These are phyloP conservation scores for Sarcophilus harrisii DNA, from an alignment of 2,797 vertebrate genomes.

Conservation along the genomic window DNA sequence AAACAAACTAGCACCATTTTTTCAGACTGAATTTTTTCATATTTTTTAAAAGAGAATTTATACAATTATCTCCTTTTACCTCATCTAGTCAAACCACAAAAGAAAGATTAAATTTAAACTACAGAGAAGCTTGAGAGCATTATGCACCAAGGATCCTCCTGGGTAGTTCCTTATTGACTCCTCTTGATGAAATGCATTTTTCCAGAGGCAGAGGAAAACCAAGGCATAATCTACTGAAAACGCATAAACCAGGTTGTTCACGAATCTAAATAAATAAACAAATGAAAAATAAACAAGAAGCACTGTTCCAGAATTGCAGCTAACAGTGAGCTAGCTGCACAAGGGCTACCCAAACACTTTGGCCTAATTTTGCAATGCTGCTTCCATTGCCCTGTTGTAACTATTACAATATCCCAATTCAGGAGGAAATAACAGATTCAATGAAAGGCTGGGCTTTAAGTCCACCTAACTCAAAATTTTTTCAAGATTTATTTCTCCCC, in stretches of 20 bases:
- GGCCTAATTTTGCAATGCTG: constrained; percentile 3
- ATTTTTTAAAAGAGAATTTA: constrained; percentile 1
- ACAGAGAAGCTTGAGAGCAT: constrained; percentile 11
- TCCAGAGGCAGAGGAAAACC: constrained; percentile 13
- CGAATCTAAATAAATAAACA: not conserved
- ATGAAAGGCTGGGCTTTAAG: constrained; percentile 39
- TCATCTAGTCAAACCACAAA: constrained; percentile 23
- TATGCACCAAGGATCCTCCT: constrained; percentile 5
- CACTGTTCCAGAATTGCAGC: not conserved
- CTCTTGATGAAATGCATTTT: constrained; percentile 5
- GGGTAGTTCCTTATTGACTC: not conserved
- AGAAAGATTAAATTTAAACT: constrained; percentile 2
- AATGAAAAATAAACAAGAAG: not conserved
- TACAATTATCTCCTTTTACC: constrained; percentile 50
- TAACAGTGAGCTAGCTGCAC: not conserved
- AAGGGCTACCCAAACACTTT: not conserved
- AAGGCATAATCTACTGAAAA: not conserved
- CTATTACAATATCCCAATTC: not conserved
- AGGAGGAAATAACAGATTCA: constrained; percentile 48
- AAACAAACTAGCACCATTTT: not conserved
- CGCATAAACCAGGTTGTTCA: constrained; percentile 16
- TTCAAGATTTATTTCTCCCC: not conserved
- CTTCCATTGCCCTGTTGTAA: not conserved
- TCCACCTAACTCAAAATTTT: constrained; percentile 17
- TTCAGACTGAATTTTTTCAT: not conserved